These are phyloP conservation scores for Chloroceryle amazona DNA, from an alignment of 2,797 vertebrate species.

Conservation along the genomic window DNA sequence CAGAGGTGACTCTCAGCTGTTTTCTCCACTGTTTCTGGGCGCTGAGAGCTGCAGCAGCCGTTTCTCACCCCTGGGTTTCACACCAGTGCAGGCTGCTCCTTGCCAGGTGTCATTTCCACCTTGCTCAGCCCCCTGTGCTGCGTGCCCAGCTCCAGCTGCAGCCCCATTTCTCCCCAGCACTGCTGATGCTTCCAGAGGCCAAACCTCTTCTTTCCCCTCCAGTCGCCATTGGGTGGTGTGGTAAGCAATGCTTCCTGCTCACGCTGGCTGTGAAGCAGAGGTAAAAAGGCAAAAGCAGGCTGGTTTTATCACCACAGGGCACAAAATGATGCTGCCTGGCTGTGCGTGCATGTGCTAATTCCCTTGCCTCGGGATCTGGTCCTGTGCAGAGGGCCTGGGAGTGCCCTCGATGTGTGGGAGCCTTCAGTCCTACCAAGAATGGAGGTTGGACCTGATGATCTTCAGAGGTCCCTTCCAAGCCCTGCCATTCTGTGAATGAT, in stretches of 20 bases:
- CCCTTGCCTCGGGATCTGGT: background rate
- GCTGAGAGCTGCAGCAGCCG: background rate
- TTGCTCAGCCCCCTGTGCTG: accelerated
- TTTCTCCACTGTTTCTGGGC: background rate
- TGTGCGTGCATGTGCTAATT: background rate
- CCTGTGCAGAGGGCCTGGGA: background rate
- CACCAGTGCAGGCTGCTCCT: background rate
- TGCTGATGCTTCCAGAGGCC: background rate
- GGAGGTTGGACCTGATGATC: too few species aligned
- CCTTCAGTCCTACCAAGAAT: background rate
- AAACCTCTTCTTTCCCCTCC: background rate
- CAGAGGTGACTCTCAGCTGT: background rate
- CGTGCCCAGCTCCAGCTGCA: background rate
- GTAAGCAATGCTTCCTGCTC: background rate
- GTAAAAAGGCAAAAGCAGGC: background rate
- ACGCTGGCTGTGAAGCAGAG: background rate
- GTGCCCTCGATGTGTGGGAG: accelerated
- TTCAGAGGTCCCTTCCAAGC: too few species aligned
- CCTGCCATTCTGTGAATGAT: background rate
- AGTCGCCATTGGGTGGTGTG: background rate
- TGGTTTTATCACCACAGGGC: background rate
- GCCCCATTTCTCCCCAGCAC: background rate
- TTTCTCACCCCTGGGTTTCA: background rate
- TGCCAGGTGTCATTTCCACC: background rate
- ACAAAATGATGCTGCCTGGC: background rate